Base-by-base conservation (phyloP, 1,140 invertebrate genomes). In the Chironomus tepperi region DNA sequence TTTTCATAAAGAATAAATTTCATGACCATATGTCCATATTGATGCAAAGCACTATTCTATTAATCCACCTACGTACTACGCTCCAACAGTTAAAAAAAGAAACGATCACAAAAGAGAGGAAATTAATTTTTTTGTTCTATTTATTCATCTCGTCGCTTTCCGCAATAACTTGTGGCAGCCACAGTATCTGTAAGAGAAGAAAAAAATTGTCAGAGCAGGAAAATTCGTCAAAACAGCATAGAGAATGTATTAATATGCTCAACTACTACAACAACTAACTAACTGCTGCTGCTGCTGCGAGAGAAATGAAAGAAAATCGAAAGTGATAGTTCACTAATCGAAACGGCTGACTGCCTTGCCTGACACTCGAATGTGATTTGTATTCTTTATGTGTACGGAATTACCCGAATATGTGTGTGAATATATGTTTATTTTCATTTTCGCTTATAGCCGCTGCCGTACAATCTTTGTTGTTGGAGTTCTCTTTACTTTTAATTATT, bases 401-500 rank as follows among this genome's bases (percentile, higher is more conserved):
- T 57, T n/a, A 57, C 47, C n/a, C 47, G 47, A 9, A 47, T 57
- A 57, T 57, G n/a, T n/a, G n/a, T n/a, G 12, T n/a, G 12, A 57
- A 57, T n/a, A 57, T n/a, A 57, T 57, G 12, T 57, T 57, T 57
- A 57, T 57, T 57, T 57, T 57, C 47, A 57, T 57, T 57, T 57
- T 57, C 47, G 47, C 47, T 57, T 57, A 5, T 34, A 21, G 65
- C 9, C 65, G 65, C 65, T 70, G 47, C 47, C 10, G 1, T 2
- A 10, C 10, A 57, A 7, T n/a, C 1, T 57, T 12, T 57, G 65
- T 70, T 70, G 65, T 70, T 19, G 47, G 47, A 57, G 47, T 57
- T 70, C 19, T 70, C 19, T 70, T n/a, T 70, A 10, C n/a, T 70
- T 70, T 70, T 70, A 70, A 18, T 70, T 70, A 18, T n/a, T 70